Evolutionary conservation across 2,113 vertebrate species (phyloP).

Genomic region (Tenrec ecaudatus): DNA sequence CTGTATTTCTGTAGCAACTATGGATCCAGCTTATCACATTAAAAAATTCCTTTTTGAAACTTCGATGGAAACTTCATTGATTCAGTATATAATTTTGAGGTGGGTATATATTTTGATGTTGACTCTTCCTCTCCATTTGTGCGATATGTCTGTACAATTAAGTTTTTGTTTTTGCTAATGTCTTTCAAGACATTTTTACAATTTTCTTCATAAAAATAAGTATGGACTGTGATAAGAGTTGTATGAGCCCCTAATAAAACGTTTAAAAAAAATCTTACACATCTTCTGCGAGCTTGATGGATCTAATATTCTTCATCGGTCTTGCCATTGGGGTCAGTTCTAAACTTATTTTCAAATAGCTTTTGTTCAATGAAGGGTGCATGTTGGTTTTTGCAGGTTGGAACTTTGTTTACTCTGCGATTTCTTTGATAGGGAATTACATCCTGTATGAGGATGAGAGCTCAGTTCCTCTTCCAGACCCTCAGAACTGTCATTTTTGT

Average conservation of each 20-base stretch:
- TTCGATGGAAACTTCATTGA: slow-evolving; percentile 7
- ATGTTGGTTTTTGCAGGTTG: not conserved
- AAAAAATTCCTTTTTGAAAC: not conserved
- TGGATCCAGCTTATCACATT: not conserved
- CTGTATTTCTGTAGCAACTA: not conserved
- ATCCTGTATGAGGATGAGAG: not conserved
- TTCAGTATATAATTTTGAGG: not conserved
- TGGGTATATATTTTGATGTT: not conserved
- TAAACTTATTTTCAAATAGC: slow-evolving; percentile 2
- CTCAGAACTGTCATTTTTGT: not conserved
- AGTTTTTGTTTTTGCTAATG: not conserved
- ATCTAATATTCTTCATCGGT: not conserved
- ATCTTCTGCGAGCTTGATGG: not conserved
- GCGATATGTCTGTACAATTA: not conserved
- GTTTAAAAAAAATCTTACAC: not conserved
- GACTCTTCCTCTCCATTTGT: not conserved
- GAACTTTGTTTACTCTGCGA: not conserved
- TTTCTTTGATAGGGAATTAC: not conserved
- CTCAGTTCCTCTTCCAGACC: not conserved
- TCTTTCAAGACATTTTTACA: not conserved
- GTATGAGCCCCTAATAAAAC: no score
- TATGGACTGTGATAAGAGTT: no score
- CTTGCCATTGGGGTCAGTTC: not conserved
- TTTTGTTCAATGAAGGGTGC: slow-evolving; percentile 21
- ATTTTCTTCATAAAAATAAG: slow-evolving; percentile 20